A percentile compares a stretch with the other conserved stretches of the same genome.
Evolutionary conservation across 2,797 vertebrate genomes (phyloP).

Genomic region (Xerus rutilus): DNA sequence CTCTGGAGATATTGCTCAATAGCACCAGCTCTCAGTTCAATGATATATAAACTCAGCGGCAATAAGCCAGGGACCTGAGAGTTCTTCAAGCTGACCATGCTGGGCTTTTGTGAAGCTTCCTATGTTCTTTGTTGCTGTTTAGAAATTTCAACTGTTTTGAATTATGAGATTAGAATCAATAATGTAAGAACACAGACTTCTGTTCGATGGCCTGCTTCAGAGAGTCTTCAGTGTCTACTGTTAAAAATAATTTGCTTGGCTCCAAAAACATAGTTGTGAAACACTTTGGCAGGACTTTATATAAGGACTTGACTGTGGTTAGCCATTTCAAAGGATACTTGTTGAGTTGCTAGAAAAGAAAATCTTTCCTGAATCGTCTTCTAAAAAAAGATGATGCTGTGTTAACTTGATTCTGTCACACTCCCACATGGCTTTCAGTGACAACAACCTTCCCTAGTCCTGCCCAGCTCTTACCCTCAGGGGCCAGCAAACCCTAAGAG

Average conservation of each 20-base stretch:
- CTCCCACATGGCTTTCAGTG: background rate
- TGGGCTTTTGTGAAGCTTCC: background rate
- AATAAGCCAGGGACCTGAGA: background rate
- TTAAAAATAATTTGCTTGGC: conserved; percentile 70
- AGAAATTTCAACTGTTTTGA: background rate
- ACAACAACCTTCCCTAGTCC: background rate
- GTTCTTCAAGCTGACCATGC: background rate
- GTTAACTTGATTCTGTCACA: background rate
- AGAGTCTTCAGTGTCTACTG: background rate
- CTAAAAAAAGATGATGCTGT: background rate
- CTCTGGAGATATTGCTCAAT: accelerated
- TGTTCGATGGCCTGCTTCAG: background rate
- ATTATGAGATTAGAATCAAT: background rate
- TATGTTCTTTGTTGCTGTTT: background rate
- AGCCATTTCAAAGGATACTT: conserved; percentile 34
- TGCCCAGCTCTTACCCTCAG: background rate
- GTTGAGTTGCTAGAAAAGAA: conserved; percentile 52
- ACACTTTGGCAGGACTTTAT: conserved; percentile 32
- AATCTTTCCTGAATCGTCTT: background rate
- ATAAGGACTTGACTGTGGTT: background rate
- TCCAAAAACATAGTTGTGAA: conserved; percentile 48
- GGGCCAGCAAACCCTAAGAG: background rate
- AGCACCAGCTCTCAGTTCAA: background rate
- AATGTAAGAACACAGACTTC: background rate
- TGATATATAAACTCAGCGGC: background rate